phyloP scores from a whole-genome alignment of 2,797 vertebrate species.

The Spatula versicolor region DNA sequence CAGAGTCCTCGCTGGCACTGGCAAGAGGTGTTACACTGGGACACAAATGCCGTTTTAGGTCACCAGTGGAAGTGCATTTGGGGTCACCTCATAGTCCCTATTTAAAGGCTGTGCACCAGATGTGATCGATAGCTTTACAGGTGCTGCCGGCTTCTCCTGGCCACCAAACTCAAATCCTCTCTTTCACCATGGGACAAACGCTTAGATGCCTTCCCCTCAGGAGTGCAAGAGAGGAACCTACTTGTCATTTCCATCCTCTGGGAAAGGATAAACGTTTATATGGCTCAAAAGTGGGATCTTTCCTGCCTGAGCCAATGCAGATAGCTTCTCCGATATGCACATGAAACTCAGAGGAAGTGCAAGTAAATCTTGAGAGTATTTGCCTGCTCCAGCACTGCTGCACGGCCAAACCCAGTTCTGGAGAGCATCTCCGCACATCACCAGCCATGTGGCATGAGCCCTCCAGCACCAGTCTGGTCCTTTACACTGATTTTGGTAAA shows the following conservation, averaged over 20 bases:
- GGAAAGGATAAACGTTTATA: not conserved
- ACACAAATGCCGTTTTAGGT: not conserved
- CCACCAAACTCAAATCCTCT: not conserved
- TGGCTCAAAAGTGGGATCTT: not conserved
- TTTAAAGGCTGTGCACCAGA: not conserved
- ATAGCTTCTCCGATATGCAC: not conserved
- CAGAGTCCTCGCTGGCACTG: not conserved
- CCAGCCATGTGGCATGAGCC: not conserved
- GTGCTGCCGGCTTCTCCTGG: not conserved
- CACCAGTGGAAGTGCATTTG: not conserved
- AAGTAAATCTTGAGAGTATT: not conserved
- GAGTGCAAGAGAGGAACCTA: not conserved
- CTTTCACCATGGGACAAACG: not conserved
- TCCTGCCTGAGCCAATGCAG: not conserved
- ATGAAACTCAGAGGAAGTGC: not conserved
- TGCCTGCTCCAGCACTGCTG: rapidly evolving
- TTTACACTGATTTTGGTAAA: not conserved
- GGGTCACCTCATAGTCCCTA: not conserved
- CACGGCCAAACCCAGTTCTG: not conserved
- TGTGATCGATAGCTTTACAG: not conserved
- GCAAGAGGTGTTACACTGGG: not conserved
- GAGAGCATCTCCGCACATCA: not conserved
- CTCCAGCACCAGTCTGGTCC: not conserved
- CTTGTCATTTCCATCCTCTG: not conserved
- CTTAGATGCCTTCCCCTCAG: not conserved